Percentiles rank a stretch among this genome's conserved stretches.
These are phyloP conservation scores for Luehdorfia chinensis DNA, from an alignment of 1,140 invertebrate species.

Conservation along the genomic window DNA sequence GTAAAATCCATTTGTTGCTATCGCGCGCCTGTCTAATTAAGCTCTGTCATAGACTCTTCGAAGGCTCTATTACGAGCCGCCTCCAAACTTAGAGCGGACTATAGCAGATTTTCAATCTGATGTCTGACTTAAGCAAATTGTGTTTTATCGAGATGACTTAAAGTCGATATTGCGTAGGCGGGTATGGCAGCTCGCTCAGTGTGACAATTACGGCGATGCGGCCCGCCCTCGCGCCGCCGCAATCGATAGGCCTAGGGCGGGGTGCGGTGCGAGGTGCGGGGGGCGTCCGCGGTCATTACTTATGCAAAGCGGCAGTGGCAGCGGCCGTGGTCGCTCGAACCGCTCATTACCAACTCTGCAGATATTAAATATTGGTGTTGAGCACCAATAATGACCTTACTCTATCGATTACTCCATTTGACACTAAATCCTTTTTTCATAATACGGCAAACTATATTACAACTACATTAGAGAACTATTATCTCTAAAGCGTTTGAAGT, in stretches of 20 bases:
- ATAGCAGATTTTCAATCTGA: constrained; percentile 67
- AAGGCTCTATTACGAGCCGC: constrained; percentile 74
- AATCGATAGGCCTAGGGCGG: constrained; percentile 72
- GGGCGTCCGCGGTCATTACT: constrained; percentile 56
- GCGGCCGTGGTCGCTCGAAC: constrained; percentile 8
- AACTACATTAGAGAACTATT: too few species aligned
- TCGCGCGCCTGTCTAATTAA: constrained; percentile 74
- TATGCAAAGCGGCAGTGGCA: constrained; percentile 69
- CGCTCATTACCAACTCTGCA: constrained; percentile 12
- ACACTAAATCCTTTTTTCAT: not conserved
- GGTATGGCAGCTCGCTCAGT: constrained; percentile 63
- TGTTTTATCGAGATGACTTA: constrained; percentile 54
- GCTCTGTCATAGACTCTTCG: constrained; percentile 75
- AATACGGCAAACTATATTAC: not conserved
- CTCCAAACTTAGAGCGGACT: constrained; percentile 71
- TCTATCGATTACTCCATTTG: constrained; percentile 23
- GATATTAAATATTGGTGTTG: too few species aligned
- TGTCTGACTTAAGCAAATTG: constrained; percentile 32
- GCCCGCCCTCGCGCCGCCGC: constrained; percentile 69
- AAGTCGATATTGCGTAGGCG: constrained; percentile 56
- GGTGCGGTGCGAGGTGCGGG: constrained; percentile 25
- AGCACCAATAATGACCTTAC: constrained; percentile 30
- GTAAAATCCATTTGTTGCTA: constrained; percentile 73
- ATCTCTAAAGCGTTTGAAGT: too few species aligned
- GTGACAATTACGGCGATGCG: constrained; percentile 75